Evolutionary conservation across 2,797 vertebrate species (phyloP).

Genomic region (Prunella strophiata): DNA sequence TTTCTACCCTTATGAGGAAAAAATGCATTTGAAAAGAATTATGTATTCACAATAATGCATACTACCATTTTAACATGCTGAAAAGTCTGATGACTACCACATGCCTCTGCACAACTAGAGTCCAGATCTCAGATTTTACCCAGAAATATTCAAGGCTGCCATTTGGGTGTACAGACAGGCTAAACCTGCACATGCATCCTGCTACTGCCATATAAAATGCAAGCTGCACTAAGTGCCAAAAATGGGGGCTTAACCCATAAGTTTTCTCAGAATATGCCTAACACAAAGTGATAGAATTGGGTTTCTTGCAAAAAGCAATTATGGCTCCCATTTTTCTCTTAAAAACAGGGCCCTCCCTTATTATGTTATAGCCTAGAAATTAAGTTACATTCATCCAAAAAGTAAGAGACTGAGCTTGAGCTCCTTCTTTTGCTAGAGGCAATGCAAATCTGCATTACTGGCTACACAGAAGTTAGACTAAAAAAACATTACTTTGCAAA

Average conservation of each 20-base stretch:
- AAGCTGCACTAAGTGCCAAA: background rate
- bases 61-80: background rate
- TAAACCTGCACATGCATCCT: background rate
- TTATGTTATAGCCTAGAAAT: slow-evolving; percentile 4
- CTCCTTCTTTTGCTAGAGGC: slow-evolving; percentile 44
- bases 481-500: slow-evolving; percentile 23
- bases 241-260: background rate
- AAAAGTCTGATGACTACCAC: background rate
- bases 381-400: slow-evolving; percentile 1
- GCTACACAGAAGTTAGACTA: background rate
- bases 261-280: background rate
- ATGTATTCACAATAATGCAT: background rate
- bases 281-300: slow-evolving; percentile 9
- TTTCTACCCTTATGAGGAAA: background rate
- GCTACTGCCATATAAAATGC: background rate
- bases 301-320: slow-evolving; percentile 12
- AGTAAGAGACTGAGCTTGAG: background rate
- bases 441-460: slow-evolving; percentile 30
- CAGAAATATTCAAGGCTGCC: background rate
- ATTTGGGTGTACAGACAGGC: background rate
- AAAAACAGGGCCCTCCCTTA: background rate
- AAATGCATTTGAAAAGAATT: background rate
- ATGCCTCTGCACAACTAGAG: background rate
- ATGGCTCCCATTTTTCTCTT: background rate
- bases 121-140: background rate